These are phyloP conservation scores for Agonum fuliginosum DNA, from an alignment of 2,888 invertebrate species.

Conservation along the genomic window DNA sequence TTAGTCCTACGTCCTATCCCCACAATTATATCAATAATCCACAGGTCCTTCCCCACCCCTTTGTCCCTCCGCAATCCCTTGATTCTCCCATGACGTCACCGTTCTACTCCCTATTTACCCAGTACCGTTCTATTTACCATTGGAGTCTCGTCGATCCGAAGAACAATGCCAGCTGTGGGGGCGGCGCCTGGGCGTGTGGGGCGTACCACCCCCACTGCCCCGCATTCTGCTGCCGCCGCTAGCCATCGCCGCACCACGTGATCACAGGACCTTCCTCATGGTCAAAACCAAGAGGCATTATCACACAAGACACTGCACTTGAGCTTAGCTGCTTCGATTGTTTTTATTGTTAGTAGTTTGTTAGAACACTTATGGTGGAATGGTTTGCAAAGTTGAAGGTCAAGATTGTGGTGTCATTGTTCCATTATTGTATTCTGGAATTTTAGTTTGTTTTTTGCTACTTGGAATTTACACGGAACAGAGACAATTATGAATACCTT, in stretches of 20 bases:
- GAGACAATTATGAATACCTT: too few species aligned
- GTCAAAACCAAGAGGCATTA: background rate
- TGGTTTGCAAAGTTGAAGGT: too few species aligned
- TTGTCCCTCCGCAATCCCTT: background rate
- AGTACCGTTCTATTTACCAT: constrained; percentile 32
- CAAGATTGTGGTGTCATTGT: too few species aligned
- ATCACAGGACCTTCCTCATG: background rate
- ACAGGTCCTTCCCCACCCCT: background rate
- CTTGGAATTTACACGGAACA: too few species aligned
- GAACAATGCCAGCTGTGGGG: constrained; percentile 72
- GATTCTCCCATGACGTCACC: background rate
- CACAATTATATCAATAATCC: background rate
- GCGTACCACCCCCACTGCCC: constrained; percentile 61
- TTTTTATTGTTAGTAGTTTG: too few species aligned
- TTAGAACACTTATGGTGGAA: too few species aligned
- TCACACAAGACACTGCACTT: background rate
- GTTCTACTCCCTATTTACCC: background rate
- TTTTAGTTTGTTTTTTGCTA: too few species aligned
- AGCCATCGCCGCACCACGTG: constrained; percentile 46
- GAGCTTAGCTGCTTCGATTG: too few species aligned
- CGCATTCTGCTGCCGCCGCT: constrained; percentile 57
- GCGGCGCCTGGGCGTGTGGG: constrained; percentile 66
- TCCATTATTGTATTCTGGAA: too few species aligned
- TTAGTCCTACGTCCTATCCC: too few species aligned
- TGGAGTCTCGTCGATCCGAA: constrained; percentile 59